Conservation (phyloP, 2,888 invertebrate species). For the Cephonodes hylas region DNA sequence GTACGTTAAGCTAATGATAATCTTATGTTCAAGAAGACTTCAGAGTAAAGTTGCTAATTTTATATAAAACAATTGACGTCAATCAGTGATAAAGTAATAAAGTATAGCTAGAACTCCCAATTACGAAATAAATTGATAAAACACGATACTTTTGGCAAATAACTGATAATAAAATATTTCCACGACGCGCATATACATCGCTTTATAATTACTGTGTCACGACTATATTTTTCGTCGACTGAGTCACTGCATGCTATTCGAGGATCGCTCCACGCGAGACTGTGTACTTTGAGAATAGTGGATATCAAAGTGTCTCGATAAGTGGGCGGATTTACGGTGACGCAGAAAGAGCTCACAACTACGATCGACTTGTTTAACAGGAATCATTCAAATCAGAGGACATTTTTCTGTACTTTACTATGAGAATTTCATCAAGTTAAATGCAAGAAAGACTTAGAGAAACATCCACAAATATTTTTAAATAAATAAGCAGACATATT, state of each 20-base stretch:
- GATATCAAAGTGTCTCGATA: neutral
- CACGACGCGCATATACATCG: neutral
- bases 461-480: neutral
- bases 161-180: neutral
- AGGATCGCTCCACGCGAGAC: neutral
- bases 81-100: no score
- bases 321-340: constrained; percentile 8
- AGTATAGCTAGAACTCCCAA: no score
- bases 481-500: neutral
- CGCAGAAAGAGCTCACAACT: neutral
- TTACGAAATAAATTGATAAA: neutral
- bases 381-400: neutral
- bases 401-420: neutral
- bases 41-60: no score
- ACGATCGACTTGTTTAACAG: neutral
- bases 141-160: neutral
- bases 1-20: no score
- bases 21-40: no score
- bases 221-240: constrained; percentile 3
- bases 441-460: neutral
- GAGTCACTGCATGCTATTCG: constrained; percentile 5
- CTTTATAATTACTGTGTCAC: neutral
- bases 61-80: no score
- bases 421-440: neutral
- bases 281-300: neutral